Conservation (phyloP, 2,797 vertebrate species). For the Anabacerthia variegaticeps region DNA sequence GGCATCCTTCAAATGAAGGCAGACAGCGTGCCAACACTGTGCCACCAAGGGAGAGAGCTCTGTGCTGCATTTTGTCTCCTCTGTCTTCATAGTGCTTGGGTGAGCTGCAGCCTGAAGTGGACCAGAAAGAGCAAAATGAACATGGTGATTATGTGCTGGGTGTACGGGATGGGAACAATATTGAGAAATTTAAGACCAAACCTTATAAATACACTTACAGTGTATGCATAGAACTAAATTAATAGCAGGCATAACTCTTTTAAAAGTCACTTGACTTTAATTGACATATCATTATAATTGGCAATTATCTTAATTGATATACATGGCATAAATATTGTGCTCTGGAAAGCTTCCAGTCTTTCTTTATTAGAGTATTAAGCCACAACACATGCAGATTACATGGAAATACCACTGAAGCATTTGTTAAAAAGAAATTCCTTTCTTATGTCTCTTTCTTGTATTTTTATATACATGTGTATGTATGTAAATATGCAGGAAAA, state of each 20-base stretch:
- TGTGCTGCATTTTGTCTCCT: background rate
- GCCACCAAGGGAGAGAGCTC: conserved; percentile 28
- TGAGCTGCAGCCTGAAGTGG: background rate
- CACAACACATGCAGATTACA: conserved; percentile 60
- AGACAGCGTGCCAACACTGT: background rate
- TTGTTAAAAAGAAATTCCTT: conserved; percentile 44
- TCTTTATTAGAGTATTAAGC: conserved; percentile 60
- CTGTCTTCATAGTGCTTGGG: background rate
- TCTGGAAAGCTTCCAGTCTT: conserved; percentile 60
- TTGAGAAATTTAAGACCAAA: conserved; percentile 9
- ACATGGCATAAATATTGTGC: conserved; percentile 54
- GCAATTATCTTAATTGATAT: conserved; percentile 67
- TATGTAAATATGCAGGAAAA: conserved; percentile 24
- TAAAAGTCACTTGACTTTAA: conserved; percentile 68
- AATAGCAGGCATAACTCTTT: conserved; percentile 60
- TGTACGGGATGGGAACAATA: background rate
- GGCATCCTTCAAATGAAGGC: background rate
- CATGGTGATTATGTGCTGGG: background rate
- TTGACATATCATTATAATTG: conserved; percentile 70
- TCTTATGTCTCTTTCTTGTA: conserved; percentile 17
- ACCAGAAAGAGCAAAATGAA: background rate
- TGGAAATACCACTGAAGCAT: conserved; percentile 48
- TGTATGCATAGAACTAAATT: conserved; percentile 18
- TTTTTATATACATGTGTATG: conserved; percentile 2
- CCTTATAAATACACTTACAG: conserved; percentile 15